Conservation (phyloP, 2,888 invertebrate genomes). For the Willowsia nigromaculata region DNA sequence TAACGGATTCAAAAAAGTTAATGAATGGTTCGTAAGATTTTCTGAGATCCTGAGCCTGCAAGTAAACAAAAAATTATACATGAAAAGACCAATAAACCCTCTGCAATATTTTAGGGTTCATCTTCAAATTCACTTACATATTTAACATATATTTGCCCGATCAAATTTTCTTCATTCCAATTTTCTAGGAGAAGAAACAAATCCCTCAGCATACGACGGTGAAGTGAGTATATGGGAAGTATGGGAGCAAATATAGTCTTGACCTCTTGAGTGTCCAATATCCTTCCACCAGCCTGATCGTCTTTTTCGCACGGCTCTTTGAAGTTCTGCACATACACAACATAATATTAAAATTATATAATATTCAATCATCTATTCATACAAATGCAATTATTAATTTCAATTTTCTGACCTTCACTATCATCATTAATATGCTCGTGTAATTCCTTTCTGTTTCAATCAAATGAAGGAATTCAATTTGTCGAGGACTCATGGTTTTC, state of each 20-base stretch:
- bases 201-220: conserved; percentile 87
- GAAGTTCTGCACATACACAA: conserved; percentile 94
- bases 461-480: conserved; percentile 93
- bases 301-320: conserved; percentile 95
- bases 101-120: not conserved
- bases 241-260: conserved; percentile 97
- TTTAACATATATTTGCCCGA: conserved; percentile 92
- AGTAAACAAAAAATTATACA: not conserved
- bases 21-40: conserved; percentile 99
- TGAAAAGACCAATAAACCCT: not conserved
- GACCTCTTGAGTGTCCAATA: conserved; percentile 93
- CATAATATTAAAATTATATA: not conserved
- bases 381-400: not conserved
- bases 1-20: conserved; percentile 98
- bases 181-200: conserved; percentile 85
- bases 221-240: conserved; percentile 95
- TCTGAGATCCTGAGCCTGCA: conserved; percentile 88
- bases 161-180: conserved; percentile 93
- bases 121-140: conserved; percentile 83
- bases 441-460: conserved; percentile 98
- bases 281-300: conserved; percentile 88
- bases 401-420: conserved; percentile 88
- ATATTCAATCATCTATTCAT: not conserved
- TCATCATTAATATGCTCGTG: conserved; percentile 95
- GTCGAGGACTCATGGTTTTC: conserved; percentile 87